Evolutionary conservation across 2,888 invertebrate species (phyloP).

Genomic region (Epistrophe grossulariae): DNA sequence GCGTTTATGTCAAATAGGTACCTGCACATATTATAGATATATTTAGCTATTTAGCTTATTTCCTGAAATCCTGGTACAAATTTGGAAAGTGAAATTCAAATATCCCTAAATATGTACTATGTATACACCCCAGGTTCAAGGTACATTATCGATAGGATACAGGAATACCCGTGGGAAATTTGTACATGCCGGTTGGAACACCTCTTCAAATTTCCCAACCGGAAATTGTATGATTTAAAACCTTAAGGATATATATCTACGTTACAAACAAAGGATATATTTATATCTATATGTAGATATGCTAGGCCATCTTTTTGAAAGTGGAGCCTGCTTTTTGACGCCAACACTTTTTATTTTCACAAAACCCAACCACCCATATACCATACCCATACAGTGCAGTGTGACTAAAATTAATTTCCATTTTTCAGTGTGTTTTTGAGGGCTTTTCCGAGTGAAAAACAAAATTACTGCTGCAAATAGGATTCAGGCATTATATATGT

Average conservation of each 20-base stretch:
- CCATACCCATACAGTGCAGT: conserved; percentile 22
- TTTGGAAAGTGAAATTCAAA: conserved; percentile 44
- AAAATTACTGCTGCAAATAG: conserved; percentile 44
- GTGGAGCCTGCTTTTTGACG: conserved; percentile 29
- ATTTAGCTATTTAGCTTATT: conserved; percentile 5
- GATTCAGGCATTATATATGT: conserved; percentile 20
- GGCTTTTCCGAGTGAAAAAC: conserved; percentile 54
- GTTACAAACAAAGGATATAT: conserved; percentile 41
- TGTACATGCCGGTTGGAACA: conserved; percentile 57
- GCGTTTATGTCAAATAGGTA: conserved; percentile 23
- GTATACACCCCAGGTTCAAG: neutral
- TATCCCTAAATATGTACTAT: neutral
- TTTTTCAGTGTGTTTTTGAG: conserved; percentile 62
- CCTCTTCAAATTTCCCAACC: conserved; percentile 35
- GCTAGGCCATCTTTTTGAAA: conserved; percentile 17
- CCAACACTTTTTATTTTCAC: conserved; percentile 37
- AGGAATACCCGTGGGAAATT: conserved; percentile 63
- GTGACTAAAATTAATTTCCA: conserved; percentile 64
- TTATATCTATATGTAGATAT: neutral
- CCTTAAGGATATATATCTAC: no score
- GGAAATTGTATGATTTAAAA: conserved; percentile 50
- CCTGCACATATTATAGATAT: neutral
- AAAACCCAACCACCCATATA: neutral
- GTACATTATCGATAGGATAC: neutral
- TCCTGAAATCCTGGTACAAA: conserved; percentile 4